phyloP scores from a whole-genome alignment of 2,113 vertebrate species.

The Opisthocomus hoazin region DNA sequence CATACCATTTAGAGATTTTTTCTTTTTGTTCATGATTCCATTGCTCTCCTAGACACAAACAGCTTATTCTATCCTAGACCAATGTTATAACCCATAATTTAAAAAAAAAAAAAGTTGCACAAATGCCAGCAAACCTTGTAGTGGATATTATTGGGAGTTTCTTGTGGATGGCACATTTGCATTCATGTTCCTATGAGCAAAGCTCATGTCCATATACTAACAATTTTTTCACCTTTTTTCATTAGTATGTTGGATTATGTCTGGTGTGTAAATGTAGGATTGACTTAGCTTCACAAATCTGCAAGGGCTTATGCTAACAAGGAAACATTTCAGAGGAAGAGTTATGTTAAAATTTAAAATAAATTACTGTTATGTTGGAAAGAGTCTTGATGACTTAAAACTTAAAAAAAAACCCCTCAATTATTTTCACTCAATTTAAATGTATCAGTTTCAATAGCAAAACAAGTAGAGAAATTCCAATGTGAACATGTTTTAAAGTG shows the following conservation, averaged over 20 bases:
- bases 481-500: background rate
- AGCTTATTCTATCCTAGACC: background rate
- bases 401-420: background rate
- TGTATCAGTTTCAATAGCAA: background rate
- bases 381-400: background rate
- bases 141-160: background rate
- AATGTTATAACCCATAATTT: background rate
- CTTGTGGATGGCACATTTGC: background rate
- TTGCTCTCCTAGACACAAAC: background rate
- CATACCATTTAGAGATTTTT: background rate
- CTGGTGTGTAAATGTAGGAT: background rate
- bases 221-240: background rate
- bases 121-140: background rate
- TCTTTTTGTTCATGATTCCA: background rate
- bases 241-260: background rate
- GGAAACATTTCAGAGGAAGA: background rate
- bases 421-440: background rate
- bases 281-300: background rate
- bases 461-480: background rate
- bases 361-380: background rate
- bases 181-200: background rate
- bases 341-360: background rate
- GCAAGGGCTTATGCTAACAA: background rate
- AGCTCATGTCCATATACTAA: background rate
- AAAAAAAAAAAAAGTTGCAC: background rate